Percentiles rank a stretch among this genome's conserved stretches.
Evolutionary conservation across 2,113 vertebrate genomes (phyloP).

Genomic region (Toxotes chatareus): DNA sequence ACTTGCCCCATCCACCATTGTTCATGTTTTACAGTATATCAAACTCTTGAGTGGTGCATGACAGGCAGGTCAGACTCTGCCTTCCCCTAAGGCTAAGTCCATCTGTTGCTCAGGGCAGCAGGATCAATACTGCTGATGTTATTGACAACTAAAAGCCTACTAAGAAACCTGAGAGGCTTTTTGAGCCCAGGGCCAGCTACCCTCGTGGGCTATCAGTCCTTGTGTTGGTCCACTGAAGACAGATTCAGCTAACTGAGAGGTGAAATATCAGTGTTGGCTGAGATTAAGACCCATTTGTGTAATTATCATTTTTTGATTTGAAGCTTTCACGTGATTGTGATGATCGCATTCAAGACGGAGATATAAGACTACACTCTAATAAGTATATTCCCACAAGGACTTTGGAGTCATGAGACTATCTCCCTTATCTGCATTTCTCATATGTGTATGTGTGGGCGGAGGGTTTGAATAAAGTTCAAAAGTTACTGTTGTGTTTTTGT

Average conservation of each 20-base stretch:
- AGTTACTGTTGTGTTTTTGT: no score
- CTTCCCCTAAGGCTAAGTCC: constrained; percentile 46
- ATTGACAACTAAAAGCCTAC: constrained; percentile 78
- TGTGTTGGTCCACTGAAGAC: neutral
- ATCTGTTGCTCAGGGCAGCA: constrained; percentile 71
- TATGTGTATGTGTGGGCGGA: no score
- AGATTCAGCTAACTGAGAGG: neutral
- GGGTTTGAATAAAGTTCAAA: no score
- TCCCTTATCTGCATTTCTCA: no score
- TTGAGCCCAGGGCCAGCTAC: constrained; percentile 14
- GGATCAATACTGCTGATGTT: constrained; percentile 79
- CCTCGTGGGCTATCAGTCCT: neutral
- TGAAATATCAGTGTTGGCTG: neutral
- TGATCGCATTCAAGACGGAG: no score
- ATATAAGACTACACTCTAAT: no score
- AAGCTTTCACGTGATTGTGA: neutral
- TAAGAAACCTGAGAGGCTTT: constrained; percentile 73
- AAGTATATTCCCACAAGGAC: no score
- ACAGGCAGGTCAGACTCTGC: constrained; percentile 12
- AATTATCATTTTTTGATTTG: neutral
- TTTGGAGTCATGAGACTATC: no score
- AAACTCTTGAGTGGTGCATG: constrained; percentile 12
- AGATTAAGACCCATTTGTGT: neutral
- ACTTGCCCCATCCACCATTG: constrained; percentile 7
- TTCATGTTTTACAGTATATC: constrained; percentile 40